Base-by-base conservation (phyloP, 2,113 vertebrate genomes). In the Xenopus borealis region DNA sequence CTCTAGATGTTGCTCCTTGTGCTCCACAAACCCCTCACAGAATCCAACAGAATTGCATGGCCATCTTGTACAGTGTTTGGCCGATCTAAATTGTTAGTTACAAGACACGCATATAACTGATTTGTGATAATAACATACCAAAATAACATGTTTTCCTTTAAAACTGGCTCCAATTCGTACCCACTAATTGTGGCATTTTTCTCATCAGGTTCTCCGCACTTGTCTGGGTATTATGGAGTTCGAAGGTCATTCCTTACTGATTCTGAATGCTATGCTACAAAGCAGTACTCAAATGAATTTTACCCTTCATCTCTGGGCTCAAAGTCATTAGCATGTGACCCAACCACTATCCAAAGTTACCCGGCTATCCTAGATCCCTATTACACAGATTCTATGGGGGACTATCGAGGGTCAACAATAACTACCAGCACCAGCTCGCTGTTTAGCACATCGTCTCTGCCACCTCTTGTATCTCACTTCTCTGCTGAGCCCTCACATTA, bases 221-320 rank as follows among this genome's bases (percentile, higher is more conserved):
- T 79, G 0, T 82, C 93, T 0, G 81, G 91, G 45, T 97, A 94
- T 87, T 96, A 94, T 0, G 79, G 95, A 0, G 79, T 94, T 80
- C 88, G 94, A 78, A 93, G 94, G 44, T 70, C 95, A 12, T 92
- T 95, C 79, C 78, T 93, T 2, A 85, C 95, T 0, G 96, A 99
- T 59, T 72, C 93, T 0, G 97, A 99, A 78, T 92, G 95, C 79
- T 82, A 92, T 53, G 82, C 74, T 72, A 63, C 83, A 12, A 98
- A 96, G 81, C 92, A 91, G 75, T 89, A 94, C 76, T 81, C 86
- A 0, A 72, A 84, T 0, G 94, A 99, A 3, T 72, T 83, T 53
- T 95, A 90, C 79, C 55, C 88, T 0, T 82, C 93, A 18, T 16
- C 88, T 1, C 72, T 91, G 66, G 86, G 81, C 0, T 82, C 85